phyloP scores from a whole-genome alignment of 2,797 vertebrate species.

The Sebastes reedi region DNA sequence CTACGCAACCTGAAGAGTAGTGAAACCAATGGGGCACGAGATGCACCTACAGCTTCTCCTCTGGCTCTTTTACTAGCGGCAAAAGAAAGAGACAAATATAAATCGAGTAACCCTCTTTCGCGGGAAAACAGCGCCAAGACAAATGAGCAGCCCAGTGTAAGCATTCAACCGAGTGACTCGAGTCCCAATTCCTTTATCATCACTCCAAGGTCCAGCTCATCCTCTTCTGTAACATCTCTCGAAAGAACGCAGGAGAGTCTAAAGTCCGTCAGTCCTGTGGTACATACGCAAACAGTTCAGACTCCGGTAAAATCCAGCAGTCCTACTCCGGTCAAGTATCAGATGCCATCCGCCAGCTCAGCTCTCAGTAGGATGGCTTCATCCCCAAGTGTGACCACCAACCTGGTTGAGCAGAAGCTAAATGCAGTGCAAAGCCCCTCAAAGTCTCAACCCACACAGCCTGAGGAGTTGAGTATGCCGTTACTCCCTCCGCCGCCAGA shows the following conservation, averaged over 20 bases:
- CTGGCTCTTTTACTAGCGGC: slow-evolving; percentile 82
- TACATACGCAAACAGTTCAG: not conserved
- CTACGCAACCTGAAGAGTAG: slow-evolving; percentile 59
- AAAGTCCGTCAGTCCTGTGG: slow-evolving; percentile 1
- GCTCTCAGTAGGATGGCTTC: not conserved
- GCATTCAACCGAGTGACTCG: slow-evolving; percentile 52
- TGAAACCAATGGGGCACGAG: slow-evolving; percentile 52
- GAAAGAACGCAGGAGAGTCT: slow-evolving; percentile 30
- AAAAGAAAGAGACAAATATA: slow-evolving; percentile 80
- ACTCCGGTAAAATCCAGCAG: slow-evolving; percentile 16
- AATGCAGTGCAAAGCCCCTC: not conserved
- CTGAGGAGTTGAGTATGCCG: slow-evolving; percentile 36
- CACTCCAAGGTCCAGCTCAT: slow-evolving; percentile 46
- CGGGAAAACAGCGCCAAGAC: slow-evolving; percentile 60
- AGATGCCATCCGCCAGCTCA: slow-evolving; percentile 4
- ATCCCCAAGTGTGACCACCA: slow-evolving; percentile 14
- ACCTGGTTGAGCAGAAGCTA: slow-evolving; percentile 21
- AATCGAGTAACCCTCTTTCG: slow-evolving; percentile 30
- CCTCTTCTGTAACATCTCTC: slow-evolving; percentile 33
- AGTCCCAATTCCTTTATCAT: slow-evolving; percentile 67
- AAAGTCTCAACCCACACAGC: not conserved
- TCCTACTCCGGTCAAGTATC: slow-evolving; percentile 6
- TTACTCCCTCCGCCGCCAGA: slow-evolving; percentile 84
- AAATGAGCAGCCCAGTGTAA: slow-evolving; percentile 42
- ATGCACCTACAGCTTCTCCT: slow-evolving; percentile 71